Evolutionary conservation across 2,113 vertebrate species (phyloP).

Genomic region (Sinosuthora webbiana): DNA sequence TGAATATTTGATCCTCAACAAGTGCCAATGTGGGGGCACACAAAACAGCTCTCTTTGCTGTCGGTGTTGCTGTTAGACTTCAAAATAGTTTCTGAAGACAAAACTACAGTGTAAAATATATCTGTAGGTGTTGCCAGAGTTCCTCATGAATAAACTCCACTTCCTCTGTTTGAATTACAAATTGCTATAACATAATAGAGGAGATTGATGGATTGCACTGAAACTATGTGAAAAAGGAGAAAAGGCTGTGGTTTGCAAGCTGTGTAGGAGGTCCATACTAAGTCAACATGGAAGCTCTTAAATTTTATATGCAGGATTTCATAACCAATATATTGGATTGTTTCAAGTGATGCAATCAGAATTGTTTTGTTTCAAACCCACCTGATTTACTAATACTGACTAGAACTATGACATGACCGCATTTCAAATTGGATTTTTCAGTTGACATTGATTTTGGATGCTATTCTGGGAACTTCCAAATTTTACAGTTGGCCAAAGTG

Average conservation of each 20-base stretch:
- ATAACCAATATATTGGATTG: neutral
- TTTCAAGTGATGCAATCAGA: neutral
- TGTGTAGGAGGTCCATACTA: neutral
- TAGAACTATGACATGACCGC: neutral
- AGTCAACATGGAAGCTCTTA: neutral
- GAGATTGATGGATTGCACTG: neutral
- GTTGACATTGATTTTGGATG: neutral
- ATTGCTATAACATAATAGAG: neutral
- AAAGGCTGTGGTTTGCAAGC: neutral
- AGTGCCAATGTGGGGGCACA: neutral
- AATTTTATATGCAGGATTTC: neutral
- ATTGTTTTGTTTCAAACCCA: neutral
- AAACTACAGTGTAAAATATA: neutral
- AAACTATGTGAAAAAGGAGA: neutral
- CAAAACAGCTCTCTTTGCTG: neutral
- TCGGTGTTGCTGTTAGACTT: neutral
- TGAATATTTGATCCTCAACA: accelerated
- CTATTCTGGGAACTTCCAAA: neutral
- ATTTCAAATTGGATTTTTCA: neutral
- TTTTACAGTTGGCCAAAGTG: neutral
- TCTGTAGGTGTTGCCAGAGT: neutral
- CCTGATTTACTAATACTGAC: neutral
- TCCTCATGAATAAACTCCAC: neutral
- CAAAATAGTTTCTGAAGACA: neutral
- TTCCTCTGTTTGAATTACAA: neutral